Evolutionary conservation across 2,113 vertebrate genomes (phyloP).

Genomic region (Pygathrix nemaeus): DNA sequence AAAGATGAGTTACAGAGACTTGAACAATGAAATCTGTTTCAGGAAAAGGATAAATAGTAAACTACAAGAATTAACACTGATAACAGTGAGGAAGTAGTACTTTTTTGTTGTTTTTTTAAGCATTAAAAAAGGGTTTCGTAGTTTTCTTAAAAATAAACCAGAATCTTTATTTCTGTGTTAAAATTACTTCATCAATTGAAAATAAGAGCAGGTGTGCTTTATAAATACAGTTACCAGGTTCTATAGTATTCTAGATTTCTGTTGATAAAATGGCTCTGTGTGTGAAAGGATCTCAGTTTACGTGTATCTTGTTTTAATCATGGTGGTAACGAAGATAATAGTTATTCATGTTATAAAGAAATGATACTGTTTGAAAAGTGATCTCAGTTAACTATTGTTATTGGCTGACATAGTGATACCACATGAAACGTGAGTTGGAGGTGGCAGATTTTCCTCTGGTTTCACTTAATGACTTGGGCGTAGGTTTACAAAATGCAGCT

Average conservation of each 20-base stretch:
- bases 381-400: not conserved
- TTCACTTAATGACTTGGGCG: slow-evolving; percentile 55
- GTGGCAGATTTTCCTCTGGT: not conserved
- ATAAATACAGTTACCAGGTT: not conserved
- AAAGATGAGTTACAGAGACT: slow-evolving; percentile 76
- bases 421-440: slow-evolving; percentile 14
- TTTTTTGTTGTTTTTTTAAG: not conserved
- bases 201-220: not conserved
- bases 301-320: not conserved
- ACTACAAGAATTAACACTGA: slow-evolving; percentile 74
- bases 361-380: slow-evolving; percentile 13
- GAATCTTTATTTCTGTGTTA: not conserved
- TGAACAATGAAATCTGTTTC: slow-evolving; percentile 77
- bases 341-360: not conserved
- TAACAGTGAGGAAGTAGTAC: slow-evolving; percentile 66
- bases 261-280: slow-evolving; percentile 12
- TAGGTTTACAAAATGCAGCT: slow-evolving; percentile 60
- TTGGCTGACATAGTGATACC: not conserved
- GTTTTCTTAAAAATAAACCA: slow-evolving; percentile 41
- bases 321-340: slow-evolving; percentile 12
- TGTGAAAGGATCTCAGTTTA: slow-evolving; percentile 48
- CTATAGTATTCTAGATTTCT: not conserved
- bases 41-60: slow-evolving; percentile 77
- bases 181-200: slow-evolving; percentile 38
- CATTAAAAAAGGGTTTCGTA: not conserved